These are phyloP conservation scores for Exaiptasia diaphana DNA, from an alignment of 64 coral and sea anemone genomes.

Conservation along the genomic window DNA sequence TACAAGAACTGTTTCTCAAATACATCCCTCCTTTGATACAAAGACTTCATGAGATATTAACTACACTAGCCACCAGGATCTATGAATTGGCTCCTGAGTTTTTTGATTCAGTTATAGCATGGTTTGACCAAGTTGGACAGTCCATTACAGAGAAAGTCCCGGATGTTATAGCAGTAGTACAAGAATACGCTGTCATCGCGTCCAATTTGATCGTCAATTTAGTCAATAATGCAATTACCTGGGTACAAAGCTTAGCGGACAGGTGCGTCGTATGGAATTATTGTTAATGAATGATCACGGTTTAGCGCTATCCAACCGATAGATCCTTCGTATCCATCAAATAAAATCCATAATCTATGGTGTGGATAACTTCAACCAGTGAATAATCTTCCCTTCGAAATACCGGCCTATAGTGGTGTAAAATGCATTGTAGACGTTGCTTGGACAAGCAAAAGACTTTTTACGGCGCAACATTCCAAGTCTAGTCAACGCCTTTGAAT, in stretches of 20 bases:
- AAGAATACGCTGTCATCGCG: constrained; percentile 89
- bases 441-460: no score
- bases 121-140: constrained; percentile 56
- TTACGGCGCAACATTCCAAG: no score
- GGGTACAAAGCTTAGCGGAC: constrained; percentile 51
- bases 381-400: no score
- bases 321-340: no score
- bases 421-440: no score
- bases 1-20: constrained; percentile 69
- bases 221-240: constrained; percentile 43
- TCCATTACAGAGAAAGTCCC: constrained; percentile 73
- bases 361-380: no score
- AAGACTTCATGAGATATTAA: constrained; percentile 52
- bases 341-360: no score
- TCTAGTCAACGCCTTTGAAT: no score
- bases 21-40: constrained; percentile 63
- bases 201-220: constrained; percentile 69
- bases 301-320: no score
- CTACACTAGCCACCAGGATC: constrained; percentile 39
- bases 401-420: no score
- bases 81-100: constrained; percentile 91
- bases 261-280: constrained; percentile 64
- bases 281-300: no score
- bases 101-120: constrained; percentile 59
- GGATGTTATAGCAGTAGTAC: constrained; percentile 76